These are phyloP conservation scores for Rhaphigaster nebulosa DNA, from an alignment of 2,888 invertebrate genomes.

Conservation along the genomic window DNA sequence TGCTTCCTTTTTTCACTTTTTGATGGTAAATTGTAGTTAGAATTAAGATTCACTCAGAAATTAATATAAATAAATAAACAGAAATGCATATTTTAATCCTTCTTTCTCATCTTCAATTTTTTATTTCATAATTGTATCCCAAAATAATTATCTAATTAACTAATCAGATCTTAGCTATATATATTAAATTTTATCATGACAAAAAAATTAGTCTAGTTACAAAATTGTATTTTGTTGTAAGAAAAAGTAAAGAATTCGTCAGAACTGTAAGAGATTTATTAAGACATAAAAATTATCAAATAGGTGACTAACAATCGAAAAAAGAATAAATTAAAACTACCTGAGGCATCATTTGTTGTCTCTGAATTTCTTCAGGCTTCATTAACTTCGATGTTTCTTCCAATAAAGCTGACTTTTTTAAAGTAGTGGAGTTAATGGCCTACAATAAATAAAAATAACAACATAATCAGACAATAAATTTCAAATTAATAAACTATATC, in stretches of 20 bases:
- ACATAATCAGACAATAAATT: neutral
- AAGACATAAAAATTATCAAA: neutral
- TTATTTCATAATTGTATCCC: too few species aligned
- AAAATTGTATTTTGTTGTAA: neutral
- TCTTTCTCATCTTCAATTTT: too few species aligned
- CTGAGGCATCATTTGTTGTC: neutral
- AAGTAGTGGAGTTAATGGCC: neutral
- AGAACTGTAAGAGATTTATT: neutral
- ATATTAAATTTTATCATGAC: neutral
- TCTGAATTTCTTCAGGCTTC: neutral
- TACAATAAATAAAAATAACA: neutral
- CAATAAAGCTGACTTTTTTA: neutral
- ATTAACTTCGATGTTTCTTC: neutral
- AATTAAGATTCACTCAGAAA: too few species aligned
- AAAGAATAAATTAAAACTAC: neutral
- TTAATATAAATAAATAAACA: too few species aligned
- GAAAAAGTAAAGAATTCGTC: neutral
- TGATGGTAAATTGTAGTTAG: too few species aligned
- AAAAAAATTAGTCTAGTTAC: neutral
- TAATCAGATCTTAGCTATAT: too few species aligned
- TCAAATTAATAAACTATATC: neutral
- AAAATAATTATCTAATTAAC: too few species aligned
- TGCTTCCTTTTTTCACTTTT: too few species aligned
- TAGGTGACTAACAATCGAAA: neutral
- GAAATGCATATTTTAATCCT: too few species aligned